Evolutionary conservation across 2,113 vertebrate species (phyloP), one percentile per base, ranked within the genome.

Genomic region (Heteronetta atricapilla): DNA sequence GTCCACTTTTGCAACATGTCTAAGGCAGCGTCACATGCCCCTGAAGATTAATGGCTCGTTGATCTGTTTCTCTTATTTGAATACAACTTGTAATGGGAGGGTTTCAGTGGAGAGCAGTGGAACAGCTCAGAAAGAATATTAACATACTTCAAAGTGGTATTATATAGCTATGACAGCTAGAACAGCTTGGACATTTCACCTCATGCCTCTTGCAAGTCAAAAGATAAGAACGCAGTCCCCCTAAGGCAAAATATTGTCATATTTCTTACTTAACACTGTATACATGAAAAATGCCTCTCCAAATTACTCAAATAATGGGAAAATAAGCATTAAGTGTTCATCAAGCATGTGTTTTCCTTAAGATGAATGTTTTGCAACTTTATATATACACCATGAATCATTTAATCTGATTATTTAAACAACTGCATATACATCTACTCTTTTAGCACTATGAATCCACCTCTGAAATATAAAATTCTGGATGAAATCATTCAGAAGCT

Each of bases 171-270:
- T 63, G 76, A 91, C 90, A 92, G 86, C 2, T 76, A 86, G 91
- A 96, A 96, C 93, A 96, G 93, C 93, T 93, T 94, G 91, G 93
- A 44, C 79, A 48, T 91, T 81, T 95, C 87, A 96, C 67, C 50
- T 44, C 67, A 72, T 88, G 75, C 63, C 81, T 88, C 80, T 94
- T 0, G 0, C 44, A 70, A 76, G 55, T 59, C 2, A 16, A 66
- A 88, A 89, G 66, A 91, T 92, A 93, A 82, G 81, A 82, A 59
- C 55, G 63, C 78, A 74, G 77, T 82, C 36, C 29, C n/a, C 50
- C 53, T 67, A 82, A 91, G 89, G 89, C 67, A 91, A 94, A 93
- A 82, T 66, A 89, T 33, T 60, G 22, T 40, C 46, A 29, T 60
- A 36, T 74, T 95, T 94, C 79, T 93, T 81, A 81, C 64, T 86